Percentiles rank a stretch among this genome's conserved stretches.
Evolutionary conservation across 2,113 vertebrate species (phyloP).

Genomic region (Edolisoma coerulescens): DNA sequence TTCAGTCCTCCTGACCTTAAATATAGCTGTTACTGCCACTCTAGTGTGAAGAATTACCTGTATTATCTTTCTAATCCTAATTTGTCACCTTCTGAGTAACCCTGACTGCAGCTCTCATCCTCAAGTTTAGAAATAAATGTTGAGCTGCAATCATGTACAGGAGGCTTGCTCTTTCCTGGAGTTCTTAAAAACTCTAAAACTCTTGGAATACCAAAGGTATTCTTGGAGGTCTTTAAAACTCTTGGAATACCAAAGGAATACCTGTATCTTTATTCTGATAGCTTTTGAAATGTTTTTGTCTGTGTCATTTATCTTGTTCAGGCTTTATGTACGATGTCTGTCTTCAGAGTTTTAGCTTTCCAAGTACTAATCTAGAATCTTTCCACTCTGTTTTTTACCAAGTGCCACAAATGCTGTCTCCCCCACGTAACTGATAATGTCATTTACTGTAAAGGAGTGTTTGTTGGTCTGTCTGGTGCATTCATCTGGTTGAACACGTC

Average conservation of each 20-base stretch:
- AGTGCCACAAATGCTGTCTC: not conserved
- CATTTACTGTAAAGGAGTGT: not conserved
- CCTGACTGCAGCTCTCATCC: not conserved
- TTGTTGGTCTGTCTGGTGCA: not conserved
- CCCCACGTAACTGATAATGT: not conserved
- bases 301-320: not conserved
- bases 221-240: not conserved
- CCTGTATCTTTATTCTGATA: not conserved
- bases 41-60: not conserved
- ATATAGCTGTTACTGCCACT: not conserved
- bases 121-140: not conserved
- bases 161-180: not conserved
- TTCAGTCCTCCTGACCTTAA: not conserved
- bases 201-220: not conserved
- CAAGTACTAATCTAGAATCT: not conserved
- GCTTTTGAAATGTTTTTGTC: not conserved
- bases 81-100: not conserved
- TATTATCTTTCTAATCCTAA: not conserved
- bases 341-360: not conserved
- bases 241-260: not conserved
- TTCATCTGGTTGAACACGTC: not conserved
- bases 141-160: not conserved
- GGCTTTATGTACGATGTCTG: not conserved
- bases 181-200: not conserved
- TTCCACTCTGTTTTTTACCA: not conserved